Conservation (phyloP, 2,113 vertebrate species). For the Rhea americana region DNA sequence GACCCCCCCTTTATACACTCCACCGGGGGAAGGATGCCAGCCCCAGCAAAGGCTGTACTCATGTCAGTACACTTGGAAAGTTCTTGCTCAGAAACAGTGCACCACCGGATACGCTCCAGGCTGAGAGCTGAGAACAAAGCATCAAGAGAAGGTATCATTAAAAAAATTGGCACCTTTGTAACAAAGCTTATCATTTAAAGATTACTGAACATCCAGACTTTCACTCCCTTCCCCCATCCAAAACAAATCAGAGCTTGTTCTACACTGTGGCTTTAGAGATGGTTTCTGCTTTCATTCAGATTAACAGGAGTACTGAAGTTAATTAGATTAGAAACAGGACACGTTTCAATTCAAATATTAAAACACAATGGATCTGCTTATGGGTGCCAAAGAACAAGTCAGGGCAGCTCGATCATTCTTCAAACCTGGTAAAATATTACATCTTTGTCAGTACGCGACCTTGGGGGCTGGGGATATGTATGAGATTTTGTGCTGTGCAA, state of each 20-base stretch:
- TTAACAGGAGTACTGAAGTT: background rate
- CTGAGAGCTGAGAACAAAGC: constrained; percentile 68
- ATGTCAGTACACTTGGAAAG: constrained; percentile 85
- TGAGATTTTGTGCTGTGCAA: background rate
- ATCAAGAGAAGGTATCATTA: background rate
- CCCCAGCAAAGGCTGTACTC: constrained; percentile 80
- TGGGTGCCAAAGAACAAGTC: accelerated
- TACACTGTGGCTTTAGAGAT: background rate
- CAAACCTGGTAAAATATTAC: background rate
- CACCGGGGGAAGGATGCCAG: constrained; percentile 79
- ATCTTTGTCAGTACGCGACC: background rate
- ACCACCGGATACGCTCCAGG: constrained; percentile 84
- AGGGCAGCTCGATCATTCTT: background rate
- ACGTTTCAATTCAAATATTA: background rate
- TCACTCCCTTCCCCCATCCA: background rate
- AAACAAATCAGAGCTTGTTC: background rate
- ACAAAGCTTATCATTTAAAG: background rate
- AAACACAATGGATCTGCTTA: background rate
- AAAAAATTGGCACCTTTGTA: background rate
- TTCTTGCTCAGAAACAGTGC: constrained; percentile 82
- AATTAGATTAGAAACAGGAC: background rate
- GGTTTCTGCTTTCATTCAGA: background rate
- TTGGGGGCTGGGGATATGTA: background rate
- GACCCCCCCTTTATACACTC: constrained; percentile 75
- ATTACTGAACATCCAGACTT: background rate